These are phyloP conservation scores for Alosa sapidissima DNA, from an alignment of 2,797 vertebrate genomes.

Conservation along the genomic window DNA sequence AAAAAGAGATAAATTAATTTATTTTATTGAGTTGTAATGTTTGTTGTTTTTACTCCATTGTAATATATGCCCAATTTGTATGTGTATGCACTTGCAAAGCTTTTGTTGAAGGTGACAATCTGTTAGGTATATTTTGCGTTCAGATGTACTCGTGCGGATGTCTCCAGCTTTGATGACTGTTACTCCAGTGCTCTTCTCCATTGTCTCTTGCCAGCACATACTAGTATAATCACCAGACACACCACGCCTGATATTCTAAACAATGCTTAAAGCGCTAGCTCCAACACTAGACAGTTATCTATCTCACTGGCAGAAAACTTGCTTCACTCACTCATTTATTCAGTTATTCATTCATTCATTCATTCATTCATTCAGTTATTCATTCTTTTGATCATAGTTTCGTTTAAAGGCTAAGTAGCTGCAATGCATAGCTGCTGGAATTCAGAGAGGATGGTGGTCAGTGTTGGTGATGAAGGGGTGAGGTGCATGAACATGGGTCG, in stretches of 20 bases:
- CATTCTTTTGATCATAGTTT: neutral
- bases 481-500: constrained; percentile 13
- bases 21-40: constrained; percentile 59
- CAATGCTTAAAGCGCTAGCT: neutral
- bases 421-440: neutral
- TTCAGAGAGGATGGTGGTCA: neutral
- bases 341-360: neutral
- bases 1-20: constrained; percentile 59
- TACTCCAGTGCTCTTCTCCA: constrained; percentile 30
- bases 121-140: constrained; percentile 30
- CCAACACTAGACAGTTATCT: constrained; percentile 10
- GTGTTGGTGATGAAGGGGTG: neutral
- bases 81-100: constrained; percentile 49
- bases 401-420: neutral
- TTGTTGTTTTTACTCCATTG: constrained; percentile 50
- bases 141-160: constrained; percentile 29
- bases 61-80: constrained; percentile 48
- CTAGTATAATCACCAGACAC: neutral
- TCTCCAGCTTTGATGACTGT: constrained; percentile 30
- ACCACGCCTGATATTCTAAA: neutral
- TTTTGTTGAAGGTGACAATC: constrained; percentile 51
- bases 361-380: constrained; percentile 8
- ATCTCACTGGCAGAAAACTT: neutral
- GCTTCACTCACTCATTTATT: neutral
- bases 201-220: constrained; percentile 22